Percentiles rank a stretch among this genome's conserved stretches.
Evolutionary conservation across 2,888 invertebrate species (phyloP).

Genomic region (Athalia cordata): DNA sequence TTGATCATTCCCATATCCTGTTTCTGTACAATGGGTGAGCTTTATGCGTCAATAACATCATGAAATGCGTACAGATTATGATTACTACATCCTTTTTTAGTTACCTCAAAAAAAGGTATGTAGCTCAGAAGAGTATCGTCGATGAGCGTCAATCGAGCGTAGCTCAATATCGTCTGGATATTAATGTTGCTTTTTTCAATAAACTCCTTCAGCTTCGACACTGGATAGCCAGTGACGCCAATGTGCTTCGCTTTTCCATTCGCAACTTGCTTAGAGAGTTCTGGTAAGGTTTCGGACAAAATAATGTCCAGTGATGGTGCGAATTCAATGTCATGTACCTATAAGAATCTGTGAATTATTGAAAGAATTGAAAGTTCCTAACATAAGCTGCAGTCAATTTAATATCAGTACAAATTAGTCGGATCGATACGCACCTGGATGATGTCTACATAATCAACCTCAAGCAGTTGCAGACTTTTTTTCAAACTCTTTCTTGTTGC

Average conservation of each 20-base stretch:
- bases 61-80: background rate
- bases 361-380: background rate
- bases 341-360: constrained; percentile 51
- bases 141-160: constrained; percentile 86
- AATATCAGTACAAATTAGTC: background rate
- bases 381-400: background rate
- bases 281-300: constrained; percentile 90
- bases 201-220: constrained; percentile 84
- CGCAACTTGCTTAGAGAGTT: constrained; percentile 83
- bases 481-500: constrained; percentile 86
- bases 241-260: constrained; percentile 86
- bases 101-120: constrained; percentile 84
- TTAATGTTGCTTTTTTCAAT: constrained; percentile 80
- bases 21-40: constrained; percentile 72
- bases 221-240: constrained; percentile 91
- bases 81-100: background rate
- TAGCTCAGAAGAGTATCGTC: constrained; percentile 86
- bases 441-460: constrained; percentile 89
- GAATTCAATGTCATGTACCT: constrained; percentile 97
- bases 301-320: constrained; percentile 84
- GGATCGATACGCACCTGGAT: constrained; percentile 82
- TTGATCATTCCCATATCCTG: constrained; percentile 87
- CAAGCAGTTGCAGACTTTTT: constrained; percentile 82
- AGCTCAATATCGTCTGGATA: constrained; percentile 85
- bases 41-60: background rate